Conservation (phyloP, 92 coral and sea anemone genomes). For the Porites evermanni region DNA sequence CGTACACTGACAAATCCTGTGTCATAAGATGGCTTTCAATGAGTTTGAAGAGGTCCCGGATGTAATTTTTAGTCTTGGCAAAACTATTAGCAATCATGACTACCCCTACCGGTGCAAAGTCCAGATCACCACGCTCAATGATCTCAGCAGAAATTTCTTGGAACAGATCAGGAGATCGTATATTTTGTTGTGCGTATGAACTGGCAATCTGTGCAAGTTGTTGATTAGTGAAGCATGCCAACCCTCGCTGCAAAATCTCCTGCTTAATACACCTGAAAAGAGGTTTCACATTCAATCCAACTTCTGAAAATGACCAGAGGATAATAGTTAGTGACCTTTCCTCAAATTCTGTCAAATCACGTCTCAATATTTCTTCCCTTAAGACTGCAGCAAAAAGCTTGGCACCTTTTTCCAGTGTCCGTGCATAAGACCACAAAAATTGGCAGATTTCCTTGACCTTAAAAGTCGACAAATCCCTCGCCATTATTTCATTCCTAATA, state of each 20-base stretch:
- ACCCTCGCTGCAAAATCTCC: constrained; percentile 70
- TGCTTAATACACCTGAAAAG: constrained; percentile 67
- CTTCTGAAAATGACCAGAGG: constrained; percentile 82
- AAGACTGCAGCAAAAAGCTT: constrained; percentile 79
- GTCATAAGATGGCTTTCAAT: constrained; percentile 44
- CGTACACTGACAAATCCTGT: constrained; percentile 49
- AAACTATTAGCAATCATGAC: constrained; percentile 71
- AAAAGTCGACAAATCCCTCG: constrained; percentile 61
- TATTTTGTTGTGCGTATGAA: constrained; percentile 74
- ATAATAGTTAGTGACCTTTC: constrained; percentile 69
- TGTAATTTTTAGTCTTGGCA: constrained; percentile 76
- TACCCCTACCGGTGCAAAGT: constrained; percentile 68
- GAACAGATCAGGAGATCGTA: constrained; percentile 82
- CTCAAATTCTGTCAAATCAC: constrained; percentile 60
- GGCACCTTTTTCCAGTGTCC: constrained; percentile 68
- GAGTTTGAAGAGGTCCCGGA: constrained; percentile 56
- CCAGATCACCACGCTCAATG: constrained; percentile 33
- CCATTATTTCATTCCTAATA: constrained; percentile 69
- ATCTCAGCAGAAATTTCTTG: constrained; percentile 65
- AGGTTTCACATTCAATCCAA: constrained; percentile 66
- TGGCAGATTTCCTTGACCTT: constrained; percentile 73
- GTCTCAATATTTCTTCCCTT: constrained; percentile 63
- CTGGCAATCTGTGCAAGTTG: constrained; percentile 80
- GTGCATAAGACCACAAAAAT: constrained; percentile 85
- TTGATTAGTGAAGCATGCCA: constrained; percentile 46